These are phyloP conservation scores for Carcharodon carcharias DNA, from an alignment of 2,797 vertebrate species.

Conservation along the genomic window DNA sequence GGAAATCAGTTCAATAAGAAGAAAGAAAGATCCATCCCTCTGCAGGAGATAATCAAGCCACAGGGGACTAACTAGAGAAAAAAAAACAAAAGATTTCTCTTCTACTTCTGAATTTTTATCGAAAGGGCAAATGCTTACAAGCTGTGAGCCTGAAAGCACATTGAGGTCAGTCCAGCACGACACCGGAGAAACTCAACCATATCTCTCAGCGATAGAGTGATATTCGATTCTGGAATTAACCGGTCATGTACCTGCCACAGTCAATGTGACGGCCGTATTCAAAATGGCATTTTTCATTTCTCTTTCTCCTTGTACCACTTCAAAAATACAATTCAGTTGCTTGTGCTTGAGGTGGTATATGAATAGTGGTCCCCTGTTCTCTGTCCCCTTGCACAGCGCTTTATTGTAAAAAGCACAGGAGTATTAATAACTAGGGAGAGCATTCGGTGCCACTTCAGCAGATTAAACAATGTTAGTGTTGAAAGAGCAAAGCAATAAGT, in stretches of 20 bases:
- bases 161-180: background rate
- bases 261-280: background rate
- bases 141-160: background rate
- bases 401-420: background rate
- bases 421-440: background rate
- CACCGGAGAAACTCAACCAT: background rate
- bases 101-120: background rate
- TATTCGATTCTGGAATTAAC: background rate
- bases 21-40: background rate
- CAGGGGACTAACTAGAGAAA: background rate
- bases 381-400: too few species aligned
- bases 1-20: constrained; percentile 33
- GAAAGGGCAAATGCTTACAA: background rate
- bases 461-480: background rate
- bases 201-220: background rate
- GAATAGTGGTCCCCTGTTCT: background rate
- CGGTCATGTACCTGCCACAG: background rate
- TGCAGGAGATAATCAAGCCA: background rate
- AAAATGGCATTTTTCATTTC: background rate
- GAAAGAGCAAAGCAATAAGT: background rate
- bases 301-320: too few species aligned
- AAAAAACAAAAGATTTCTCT: background rate
- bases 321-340: background rate
- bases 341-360: background rate
- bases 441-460: background rate